A percentile compares a stretch with the other conserved stretches of the same genome.
phyloP scores from a whole-genome alignment of 2,113 vertebrate species.

The Megaleporinus macrocephalus region DNA sequence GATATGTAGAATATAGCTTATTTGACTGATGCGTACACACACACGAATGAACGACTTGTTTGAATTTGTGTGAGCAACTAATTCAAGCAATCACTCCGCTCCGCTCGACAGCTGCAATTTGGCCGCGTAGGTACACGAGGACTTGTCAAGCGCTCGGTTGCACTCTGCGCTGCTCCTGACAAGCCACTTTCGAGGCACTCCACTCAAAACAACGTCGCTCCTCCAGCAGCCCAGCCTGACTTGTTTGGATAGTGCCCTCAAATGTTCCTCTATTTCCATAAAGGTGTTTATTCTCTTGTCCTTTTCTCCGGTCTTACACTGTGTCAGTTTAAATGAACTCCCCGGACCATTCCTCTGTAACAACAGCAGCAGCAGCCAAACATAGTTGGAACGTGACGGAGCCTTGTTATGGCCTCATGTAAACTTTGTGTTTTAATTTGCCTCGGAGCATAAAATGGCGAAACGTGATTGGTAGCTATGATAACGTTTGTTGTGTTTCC shows the following conservation, averaged over 20 bases:
- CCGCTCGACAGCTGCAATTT: constrained; percentile 10
- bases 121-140: neutral
- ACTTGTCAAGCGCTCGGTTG: constrained; percentile 30
- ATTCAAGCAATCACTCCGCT: constrained; percentile 16
- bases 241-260: constrained; percentile 35
- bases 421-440: constrained; percentile 50
- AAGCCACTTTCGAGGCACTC: constrained; percentile 12
- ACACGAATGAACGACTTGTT: constrained; percentile 9
- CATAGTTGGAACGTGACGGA: constrained; percentile 42
- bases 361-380: constrained; percentile 54
- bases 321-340: constrained; percentile 53
- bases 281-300: constrained; percentile 13
- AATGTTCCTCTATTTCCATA: constrained; percentile 24
- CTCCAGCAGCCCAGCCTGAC: constrained; percentile 6
- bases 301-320: constrained; percentile 54
- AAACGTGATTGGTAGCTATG: constrained; percentile 26
- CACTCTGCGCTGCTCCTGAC: constrained; percentile 21
- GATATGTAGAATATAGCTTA: neutral
- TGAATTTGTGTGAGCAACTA: constrained; percentile 6
- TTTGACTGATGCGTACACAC: neutral
- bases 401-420: constrained; percentile 31
- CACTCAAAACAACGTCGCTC: constrained; percentile 1
- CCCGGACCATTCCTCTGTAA: constrained; percentile 20
- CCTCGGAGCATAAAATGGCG: constrained; percentile 20
- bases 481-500: constrained; percentile 47